Evolutionary conservation across 2,113 vertebrate genomes (phyloP).

Genomic region (Atlantisia rogersi): DNA sequence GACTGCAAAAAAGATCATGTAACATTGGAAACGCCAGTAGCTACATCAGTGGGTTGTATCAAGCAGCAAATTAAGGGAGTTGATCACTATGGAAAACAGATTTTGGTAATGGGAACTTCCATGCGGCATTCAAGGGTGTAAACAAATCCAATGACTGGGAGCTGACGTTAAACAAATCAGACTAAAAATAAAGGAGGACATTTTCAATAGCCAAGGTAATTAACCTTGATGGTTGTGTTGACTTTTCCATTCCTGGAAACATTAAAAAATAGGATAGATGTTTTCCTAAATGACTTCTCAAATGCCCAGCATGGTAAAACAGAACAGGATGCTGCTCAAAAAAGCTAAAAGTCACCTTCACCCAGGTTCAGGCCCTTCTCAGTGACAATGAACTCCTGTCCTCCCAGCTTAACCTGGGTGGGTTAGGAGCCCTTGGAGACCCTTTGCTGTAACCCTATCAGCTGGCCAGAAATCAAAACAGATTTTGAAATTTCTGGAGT

Average conservation of each 20-base stretch:
- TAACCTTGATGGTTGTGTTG: conserved; percentile 14
- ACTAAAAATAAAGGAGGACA: conserved; percentile 25
- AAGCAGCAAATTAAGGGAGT: not conserved
- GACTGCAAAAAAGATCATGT: not conserved
- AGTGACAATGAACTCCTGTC: not conserved
- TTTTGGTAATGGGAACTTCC: not conserved
- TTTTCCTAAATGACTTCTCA: conserved; percentile 20
- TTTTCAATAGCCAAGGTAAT: conserved; percentile 32
- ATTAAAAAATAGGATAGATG: not conserved
- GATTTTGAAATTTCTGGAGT: not conserved
- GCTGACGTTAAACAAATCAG: not conserved
- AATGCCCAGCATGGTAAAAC: not conserved
- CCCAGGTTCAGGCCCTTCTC: not conserved
- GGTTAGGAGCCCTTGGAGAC: not conserved
- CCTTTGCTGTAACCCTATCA: not conserved
- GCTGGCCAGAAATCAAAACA: not conserved
- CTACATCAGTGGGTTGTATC: not conserved
- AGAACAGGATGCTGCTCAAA: not conserved
- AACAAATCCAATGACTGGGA: conserved; percentile 18
- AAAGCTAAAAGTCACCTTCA: not conserved
- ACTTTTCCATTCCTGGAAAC: conserved; percentile 47
- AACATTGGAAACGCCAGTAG: not conserved
- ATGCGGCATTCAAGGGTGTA: not conserved
- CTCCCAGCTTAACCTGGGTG: not conserved
- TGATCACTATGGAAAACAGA: not conserved